Percentiles rank a stretch among this genome's conserved stretches.
phyloP scores from a whole-genome alignment of 2,113 vertebrate species.

The Copsychus sechellarum region DNA sequence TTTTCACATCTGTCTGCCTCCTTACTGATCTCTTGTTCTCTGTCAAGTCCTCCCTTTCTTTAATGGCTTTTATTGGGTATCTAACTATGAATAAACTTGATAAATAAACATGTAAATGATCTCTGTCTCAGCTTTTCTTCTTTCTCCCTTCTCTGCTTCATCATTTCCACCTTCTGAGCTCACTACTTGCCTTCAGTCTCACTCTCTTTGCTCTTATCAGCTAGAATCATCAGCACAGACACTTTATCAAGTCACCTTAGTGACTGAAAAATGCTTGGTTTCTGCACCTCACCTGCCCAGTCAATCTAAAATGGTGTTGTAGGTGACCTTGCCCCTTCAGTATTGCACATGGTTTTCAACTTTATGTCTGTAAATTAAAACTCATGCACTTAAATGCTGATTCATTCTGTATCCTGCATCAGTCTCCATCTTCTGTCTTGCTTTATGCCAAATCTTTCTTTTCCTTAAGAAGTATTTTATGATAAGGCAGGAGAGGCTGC shows the following conservation, averaged over 20 bases:
- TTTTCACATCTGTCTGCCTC: background rate
- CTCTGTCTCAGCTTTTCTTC: background rate
- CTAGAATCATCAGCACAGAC: background rate
- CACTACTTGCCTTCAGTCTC: background rate
- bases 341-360: background rate
- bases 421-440: background rate
- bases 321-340: background rate
- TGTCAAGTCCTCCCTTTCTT: background rate
- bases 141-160: background rate
- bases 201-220: background rate
- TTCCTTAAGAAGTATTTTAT: background rate
- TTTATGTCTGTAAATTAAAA: background rate
- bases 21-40: background rate
- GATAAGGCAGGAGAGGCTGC: background rate
- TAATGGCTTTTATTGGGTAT: background rate
- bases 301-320: background rate
- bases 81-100: background rate
- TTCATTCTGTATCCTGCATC: background rate
- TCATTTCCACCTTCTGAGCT: background rate
- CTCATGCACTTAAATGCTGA: background rate
- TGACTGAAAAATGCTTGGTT: background rate
- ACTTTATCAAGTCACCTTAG: background rate
- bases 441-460: background rate
- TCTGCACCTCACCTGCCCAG: background rate
- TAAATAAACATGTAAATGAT: background rate